A percentile compares a stretch with the other conserved stretches of the same genome.
Conservation (phyloP, 1,140 invertebrate species). For the Caenorhabditis latens region DNA sequence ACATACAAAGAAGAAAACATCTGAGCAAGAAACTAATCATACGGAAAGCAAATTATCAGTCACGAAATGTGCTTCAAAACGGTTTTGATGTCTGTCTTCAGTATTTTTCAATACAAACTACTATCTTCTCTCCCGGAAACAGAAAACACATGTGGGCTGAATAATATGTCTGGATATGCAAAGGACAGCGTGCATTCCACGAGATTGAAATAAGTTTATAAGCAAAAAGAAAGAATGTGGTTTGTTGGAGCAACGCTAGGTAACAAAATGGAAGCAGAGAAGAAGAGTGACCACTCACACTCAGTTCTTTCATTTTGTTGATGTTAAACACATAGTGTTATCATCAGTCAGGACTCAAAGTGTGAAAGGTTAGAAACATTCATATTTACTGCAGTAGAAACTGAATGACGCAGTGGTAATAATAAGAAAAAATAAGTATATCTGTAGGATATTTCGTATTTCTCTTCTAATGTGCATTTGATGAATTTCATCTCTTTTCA, state of each 20-base stretch:
- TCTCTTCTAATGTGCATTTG: neutral
- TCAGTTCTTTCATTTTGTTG: neutral
- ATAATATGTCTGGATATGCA: too few species aligned
- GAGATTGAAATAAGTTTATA: neutral
- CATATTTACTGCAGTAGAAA: neutral
- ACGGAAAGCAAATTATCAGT: too few species aligned
- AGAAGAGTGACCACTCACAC: neutral
- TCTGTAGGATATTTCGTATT: slow-evolving; percentile 25
- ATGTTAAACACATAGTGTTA: neutral
- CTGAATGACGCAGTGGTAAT: neutral
- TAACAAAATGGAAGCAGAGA: neutral
- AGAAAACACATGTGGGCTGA: too few species aligned
- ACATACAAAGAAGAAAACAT: too few species aligned
- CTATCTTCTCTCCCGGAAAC: too few species aligned
- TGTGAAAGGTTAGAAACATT: slow-evolving; percentile 1
- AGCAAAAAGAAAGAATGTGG: neutral
- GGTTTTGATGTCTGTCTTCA: too few species aligned
- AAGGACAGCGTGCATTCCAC: too few species aligned
- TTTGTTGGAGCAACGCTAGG: neutral
- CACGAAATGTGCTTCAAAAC: too few species aligned
- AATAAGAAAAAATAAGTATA: neutral
- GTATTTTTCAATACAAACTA: too few species aligned
- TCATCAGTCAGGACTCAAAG: neutral
- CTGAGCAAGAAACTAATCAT: too few species aligned
- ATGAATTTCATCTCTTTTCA: neutral